Conservation (phyloP, 2,113 vertebrate species). For the Pygoscelis adeliae region DNA sequence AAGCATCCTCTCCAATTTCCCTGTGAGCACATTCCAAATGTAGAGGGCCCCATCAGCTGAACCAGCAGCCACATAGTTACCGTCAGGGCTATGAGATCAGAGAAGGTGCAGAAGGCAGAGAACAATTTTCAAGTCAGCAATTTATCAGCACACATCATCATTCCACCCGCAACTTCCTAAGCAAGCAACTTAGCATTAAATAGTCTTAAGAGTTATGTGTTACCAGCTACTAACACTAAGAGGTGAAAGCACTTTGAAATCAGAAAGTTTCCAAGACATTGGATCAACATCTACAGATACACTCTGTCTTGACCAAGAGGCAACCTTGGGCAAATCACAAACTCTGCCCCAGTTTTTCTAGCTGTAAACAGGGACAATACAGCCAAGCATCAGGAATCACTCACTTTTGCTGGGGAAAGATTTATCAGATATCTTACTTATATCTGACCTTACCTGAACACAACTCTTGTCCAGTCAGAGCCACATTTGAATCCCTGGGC, state of each 20-base stretch:
- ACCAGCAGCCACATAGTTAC: slow-evolving; percentile 87
- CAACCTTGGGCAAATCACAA: not conserved
- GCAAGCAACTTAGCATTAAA: not conserved
- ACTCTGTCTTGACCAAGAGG: not conserved
- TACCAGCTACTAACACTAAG: not conserved
- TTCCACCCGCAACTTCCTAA: not conserved
- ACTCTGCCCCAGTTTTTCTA: not conserved
- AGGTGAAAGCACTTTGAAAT: not conserved
- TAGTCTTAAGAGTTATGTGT: not conserved
- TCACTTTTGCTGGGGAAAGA: not conserved
- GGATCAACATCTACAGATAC: not conserved
- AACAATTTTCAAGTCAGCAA: not conserved
- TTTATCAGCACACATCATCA: not conserved
- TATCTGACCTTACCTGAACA: slow-evolving; percentile 86
- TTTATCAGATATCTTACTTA: not conserved
- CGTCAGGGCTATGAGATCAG: slow-evolving; percentile 83
- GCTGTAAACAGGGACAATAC: not conserved
- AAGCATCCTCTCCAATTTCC: slow-evolving; percentile 87
- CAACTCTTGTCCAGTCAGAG: slow-evolving; percentile 94
- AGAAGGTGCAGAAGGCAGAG: not conserved
- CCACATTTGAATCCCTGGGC: slow-evolving; percentile 96
- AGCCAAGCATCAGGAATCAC: not conserved
- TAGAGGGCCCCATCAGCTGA: slow-evolving; percentile 91
- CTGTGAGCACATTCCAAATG: slow-evolving; percentile 91
- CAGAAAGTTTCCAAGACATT: not conserved